These are phyloP conservation scores for Haliclona indistincta DNA, from an alignment of 37 sponge, comb jelly and placozoan genomes.

Conservation along the genomic window DNA sequence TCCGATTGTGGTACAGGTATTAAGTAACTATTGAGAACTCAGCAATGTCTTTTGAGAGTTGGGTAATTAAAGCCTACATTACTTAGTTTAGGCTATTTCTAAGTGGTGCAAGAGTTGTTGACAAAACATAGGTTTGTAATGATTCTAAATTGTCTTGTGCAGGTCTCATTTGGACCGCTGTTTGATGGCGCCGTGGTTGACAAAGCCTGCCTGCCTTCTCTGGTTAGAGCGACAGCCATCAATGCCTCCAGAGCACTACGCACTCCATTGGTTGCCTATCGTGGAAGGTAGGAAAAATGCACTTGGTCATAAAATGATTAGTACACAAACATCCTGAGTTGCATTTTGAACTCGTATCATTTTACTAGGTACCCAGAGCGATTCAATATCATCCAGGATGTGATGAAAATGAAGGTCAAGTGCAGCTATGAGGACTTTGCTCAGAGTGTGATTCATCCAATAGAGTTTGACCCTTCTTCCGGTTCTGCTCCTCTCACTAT, in stretches of 20 bases:
- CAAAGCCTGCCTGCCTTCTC: constrained; percentile 53
- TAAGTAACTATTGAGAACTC: no score
- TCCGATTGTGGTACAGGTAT: no score
- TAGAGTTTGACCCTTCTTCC: not conserved
- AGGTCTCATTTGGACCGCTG: constrained; percentile 95
- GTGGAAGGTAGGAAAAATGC: constrained; percentile 46
- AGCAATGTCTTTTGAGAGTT: no score
- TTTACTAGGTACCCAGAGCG: constrained; percentile 59
- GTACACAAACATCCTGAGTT: not conserved
- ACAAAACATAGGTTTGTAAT: no score
- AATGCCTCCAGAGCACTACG: constrained; percentile 78
- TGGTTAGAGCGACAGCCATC: constrained; percentile 94
- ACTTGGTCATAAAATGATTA: not conserved
- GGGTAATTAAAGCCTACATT: no score
- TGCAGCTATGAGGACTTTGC: constrained; percentile 58
- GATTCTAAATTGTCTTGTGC: not conserved
- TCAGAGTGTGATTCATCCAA: constrained; percentile 68
- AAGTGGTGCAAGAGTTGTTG: no score
- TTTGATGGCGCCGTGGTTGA: constrained; percentile 94
- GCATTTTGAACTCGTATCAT: not conserved
- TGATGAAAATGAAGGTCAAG: constrained; percentile 21
- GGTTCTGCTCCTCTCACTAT: constrained; percentile 1
- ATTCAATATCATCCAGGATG: constrained; percentile 42
- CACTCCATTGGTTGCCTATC: constrained; percentile 40
- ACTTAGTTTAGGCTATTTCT: no score